Conservation (phyloP, 2,888 invertebrate species). For the Ochropleura leucogaster region DNA sequence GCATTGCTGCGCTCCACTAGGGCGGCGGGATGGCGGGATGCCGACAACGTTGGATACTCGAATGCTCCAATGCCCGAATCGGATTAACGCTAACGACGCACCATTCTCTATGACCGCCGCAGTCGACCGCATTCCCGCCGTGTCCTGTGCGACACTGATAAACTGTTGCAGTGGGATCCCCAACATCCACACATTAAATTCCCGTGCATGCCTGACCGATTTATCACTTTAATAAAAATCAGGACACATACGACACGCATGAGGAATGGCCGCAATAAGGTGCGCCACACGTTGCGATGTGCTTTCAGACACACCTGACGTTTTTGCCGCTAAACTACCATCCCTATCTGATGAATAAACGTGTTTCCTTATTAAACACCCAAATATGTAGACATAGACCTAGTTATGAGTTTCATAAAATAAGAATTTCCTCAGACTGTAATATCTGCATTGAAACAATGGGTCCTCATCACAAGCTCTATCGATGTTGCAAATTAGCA, state of each 20-base stretch:
- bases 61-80: slow-evolving; percentile 85
- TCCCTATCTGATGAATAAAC: not conserved
- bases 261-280: slow-evolving; percentile 34
- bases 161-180: slow-evolving; percentile 68
- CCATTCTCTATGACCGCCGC: slow-evolving; percentile 81
- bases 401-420: slow-evolving; percentile 2
- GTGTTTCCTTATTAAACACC: not conserved
- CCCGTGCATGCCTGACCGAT: slow-evolving; percentile 50
- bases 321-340: not conserved
- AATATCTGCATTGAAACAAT: slow-evolving; percentile 40
- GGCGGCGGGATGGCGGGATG: slow-evolving; percentile 76
- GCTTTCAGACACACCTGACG: slow-evolving; percentile 30
- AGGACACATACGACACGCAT: slow-evolving; percentile 28
- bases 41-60: slow-evolving; percentile 76
- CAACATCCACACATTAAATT: slow-evolving; percentile 58
- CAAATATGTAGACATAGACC: not conserved
- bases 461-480: slow-evolving; percentile 48
- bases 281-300: slow-evolving; percentile 16
- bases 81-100: slow-evolving; percentile 88
- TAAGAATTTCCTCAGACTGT: not conserved
- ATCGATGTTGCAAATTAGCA: slow-evolving; percentile 66
- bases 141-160: slow-evolving; percentile 76
- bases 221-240: slow-evolving; percentile 59
- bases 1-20: slow-evolving; percentile 76
- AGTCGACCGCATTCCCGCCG: slow-evolving; percentile 73